These are phyloP conservation scores for Acrobasis suavella DNA, from an alignment of 2,888 invertebrate species.

Conservation along the genomic window DNA sequence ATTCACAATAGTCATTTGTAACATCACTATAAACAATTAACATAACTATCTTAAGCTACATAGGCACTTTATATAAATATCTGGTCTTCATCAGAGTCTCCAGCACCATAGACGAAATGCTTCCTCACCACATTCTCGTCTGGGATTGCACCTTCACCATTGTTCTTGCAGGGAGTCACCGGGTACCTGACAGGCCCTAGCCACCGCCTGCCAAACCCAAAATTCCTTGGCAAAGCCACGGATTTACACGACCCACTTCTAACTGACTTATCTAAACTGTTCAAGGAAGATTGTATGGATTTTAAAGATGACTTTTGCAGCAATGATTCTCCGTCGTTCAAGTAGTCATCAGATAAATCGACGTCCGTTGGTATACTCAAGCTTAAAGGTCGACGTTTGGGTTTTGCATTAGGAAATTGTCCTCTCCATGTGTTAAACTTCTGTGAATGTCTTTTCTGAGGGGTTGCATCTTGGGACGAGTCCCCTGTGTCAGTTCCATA, in stretches of 20 bases:
- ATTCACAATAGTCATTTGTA: conserved; percentile 14
- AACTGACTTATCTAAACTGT: conserved; percentile 62
- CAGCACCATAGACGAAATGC: conserved; percentile 76
- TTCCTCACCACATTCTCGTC: conserved; percentile 64
- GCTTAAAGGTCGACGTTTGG: conserved; percentile 71
- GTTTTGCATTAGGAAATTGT: conserved; percentile 48
- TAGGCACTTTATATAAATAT: conserved; percentile 79
- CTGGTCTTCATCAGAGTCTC: conserved; percentile 84
- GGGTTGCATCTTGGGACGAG: conserved; percentile 67
- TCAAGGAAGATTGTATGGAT: conserved; percentile 68
- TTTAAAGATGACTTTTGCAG: conserved; percentile 64
- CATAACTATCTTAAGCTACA: conserved; percentile 34
- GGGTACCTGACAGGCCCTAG: conserved; percentile 85
- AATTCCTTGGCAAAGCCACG: conserved; percentile 82
- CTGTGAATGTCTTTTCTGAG: conserved; percentile 57
- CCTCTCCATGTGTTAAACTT: conserved; percentile 75
- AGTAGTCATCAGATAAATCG: conserved; percentile 62
- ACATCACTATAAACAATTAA: conserved; percentile 14
- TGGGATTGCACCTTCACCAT: conserved; percentile 56
- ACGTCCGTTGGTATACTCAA: conserved; percentile 71
- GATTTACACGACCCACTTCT: conserved; percentile 62
- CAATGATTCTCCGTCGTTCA: conserved; percentile 53
- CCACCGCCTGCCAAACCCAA: conserved; percentile 83
- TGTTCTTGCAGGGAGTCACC: conserved; percentile 84
- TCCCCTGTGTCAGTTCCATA: conserved; percentile 60